Base-by-base conservation (phyloP, 2,888 invertebrate genomes). In the Apantesis nais region DNA sequence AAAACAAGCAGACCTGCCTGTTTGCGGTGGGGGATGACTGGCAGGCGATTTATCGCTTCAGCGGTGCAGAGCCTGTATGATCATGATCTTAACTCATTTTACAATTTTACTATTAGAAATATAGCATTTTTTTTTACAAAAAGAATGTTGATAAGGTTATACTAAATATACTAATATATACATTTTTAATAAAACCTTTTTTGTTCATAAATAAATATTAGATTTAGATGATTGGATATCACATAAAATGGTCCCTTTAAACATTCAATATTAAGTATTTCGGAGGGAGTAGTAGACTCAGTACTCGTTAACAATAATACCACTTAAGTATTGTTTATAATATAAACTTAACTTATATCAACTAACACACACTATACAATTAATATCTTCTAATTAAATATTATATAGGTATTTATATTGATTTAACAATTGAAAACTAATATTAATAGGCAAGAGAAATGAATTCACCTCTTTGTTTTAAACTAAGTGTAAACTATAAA, bases 381-480 rank as follows among this genome's bases (percentile, higher is more conserved):
- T 39, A 62, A 62, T 41, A 25, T 22, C 22, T 11, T n/a, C 25
- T n/a, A 62, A 25, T 39, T 16, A 19, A 9, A 14, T 39, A 62
- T 39, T 41, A 67, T 41, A 14, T 62, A 63, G 39, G 29, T 44
- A 63, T 5, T 14, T 0, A 63, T 63, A 29, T 25, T 29, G 1
- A 63, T 63, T 41, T 25, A 55, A 29, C 9, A 4, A 11, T 14
- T 39, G 19, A 22, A 62, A 58, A 22, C 41, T 67, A 65, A 9
- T 14, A 64, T 66, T 67, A 62, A 68, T 67, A 67, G 79, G 79
- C 79, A 79, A 79, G 81, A 79, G 61, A 73, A 70, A 66, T 68
- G 71, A 76, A 66, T 73, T 73, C 62, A 78, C 60, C 67, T 67
- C 74, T 77, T 67, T 66, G 22, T 52, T 69, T 67, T 37, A 48